A percentile compares a stretch with the other conserved stretches of the same genome.
phyloP scores from a whole-genome alignment of 1,140 invertebrate genomes.

The Sarcophaga peregrina region DNA sequence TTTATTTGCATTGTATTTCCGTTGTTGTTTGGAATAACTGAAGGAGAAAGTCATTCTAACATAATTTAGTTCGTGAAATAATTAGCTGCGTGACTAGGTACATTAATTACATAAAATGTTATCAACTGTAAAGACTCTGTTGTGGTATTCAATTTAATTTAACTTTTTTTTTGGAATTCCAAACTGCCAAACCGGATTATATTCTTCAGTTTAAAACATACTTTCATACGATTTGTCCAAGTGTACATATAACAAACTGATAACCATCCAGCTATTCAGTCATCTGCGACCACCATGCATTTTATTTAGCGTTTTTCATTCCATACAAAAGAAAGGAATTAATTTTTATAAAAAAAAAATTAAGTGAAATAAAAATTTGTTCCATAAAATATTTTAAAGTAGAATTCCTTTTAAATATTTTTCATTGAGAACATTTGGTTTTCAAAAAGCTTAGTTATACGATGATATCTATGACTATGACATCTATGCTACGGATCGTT shows the following conservation, averaged over 20 bases:
- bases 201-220: no score
- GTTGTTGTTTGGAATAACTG: no score
- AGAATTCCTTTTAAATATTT: neutral
- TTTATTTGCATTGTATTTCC: no score
- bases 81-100: no score
- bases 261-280: neutral
- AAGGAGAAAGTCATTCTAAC: no score
- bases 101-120: no score
- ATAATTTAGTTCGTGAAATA: no score
- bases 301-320: neutral
- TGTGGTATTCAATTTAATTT: no score
- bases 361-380: neutral
- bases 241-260: neutral
- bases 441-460: neutral
- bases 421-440: neutral
- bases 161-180: no score
- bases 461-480: neutral
- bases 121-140: no score
- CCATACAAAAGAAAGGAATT: conserved; percentile 5
- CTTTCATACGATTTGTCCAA: neutral
- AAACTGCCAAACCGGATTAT: no score
- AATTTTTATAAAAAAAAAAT: neutral
- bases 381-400: neutral
- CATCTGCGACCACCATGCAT: neutral
- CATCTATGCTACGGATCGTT: neutral